Conservation (phyloP, 2,888 invertebrate genomes). For the Bibio marci region DNA sequence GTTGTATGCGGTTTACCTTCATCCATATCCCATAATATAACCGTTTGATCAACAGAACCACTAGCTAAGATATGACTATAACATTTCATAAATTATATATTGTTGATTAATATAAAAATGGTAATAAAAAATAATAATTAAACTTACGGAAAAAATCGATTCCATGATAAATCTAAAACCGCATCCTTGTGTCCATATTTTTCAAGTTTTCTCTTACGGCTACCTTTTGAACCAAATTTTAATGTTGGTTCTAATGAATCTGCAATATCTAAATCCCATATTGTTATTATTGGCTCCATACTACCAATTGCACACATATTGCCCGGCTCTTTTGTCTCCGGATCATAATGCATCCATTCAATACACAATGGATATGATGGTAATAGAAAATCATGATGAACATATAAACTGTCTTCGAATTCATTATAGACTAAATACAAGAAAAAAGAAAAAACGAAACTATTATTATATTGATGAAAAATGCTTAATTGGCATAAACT, state of each 20-base stretch:
- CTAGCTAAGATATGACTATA: slow-evolving; percentile 75
- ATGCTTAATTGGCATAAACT: too few relatives aligned
- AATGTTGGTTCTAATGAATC: slow-evolving; percentile 80
- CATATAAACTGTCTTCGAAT: slow-evolving; percentile 73
- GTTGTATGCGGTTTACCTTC: slow-evolving; percentile 57
- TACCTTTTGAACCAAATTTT: slow-evolving; percentile 56
- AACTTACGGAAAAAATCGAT: slow-evolving; percentile 49
- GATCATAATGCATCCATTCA: slow-evolving; percentile 85
- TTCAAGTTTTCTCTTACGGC: slow-evolving; percentile 52
- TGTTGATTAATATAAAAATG: background rate
- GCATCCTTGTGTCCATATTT: slow-evolving; percentile 72
- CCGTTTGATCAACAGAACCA: slow-evolving; percentile 77
- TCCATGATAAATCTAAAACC: slow-evolving; percentile 85
- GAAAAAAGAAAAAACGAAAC: slow-evolving; percentile 15
- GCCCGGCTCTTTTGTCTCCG: slow-evolving; percentile 47
- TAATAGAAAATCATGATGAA: slow-evolving; percentile 83
- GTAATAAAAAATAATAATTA: background rate
- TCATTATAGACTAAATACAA: slow-evolving; percentile 83
- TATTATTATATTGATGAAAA: slow-evolving; percentile 1
- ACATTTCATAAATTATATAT: slow-evolving; percentile 7
- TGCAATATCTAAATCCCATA: slow-evolving; percentile 95
- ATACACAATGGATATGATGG: slow-evolving; percentile 82
- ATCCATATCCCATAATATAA: slow-evolving; percentile 85
- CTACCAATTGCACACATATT: slow-evolving; percentile 86
- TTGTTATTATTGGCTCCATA: slow-evolving; percentile 81